Evolutionary conservation across 2,888 invertebrate species (phyloP), one percentile per base, ranked within the genome.

Genomic region (Trichacis sp.): DNA sequence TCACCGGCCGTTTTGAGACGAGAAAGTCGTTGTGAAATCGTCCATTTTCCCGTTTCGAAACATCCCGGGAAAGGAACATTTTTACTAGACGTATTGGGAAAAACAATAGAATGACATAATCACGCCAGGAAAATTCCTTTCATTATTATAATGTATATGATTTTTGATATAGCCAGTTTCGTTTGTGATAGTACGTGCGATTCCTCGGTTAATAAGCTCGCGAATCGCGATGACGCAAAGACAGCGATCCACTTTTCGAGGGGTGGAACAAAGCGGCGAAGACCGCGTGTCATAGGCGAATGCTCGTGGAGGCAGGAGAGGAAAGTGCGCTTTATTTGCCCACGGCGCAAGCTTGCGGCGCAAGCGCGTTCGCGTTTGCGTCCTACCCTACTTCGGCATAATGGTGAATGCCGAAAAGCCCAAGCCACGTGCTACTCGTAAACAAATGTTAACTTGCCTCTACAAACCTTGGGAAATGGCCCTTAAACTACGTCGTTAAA

Each of bases 361-460:
- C 66, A 67, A 59, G 18, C 66, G 62, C 66, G n/a, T 15, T 54
- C 54, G 33, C 61, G 40, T 54, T 53, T 54, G 51, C 57, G 61
- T 61, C 65, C 65, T 65, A 62, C 62, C 47, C 53, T 40, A 19
- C 11, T 36, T 45, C 48, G 42, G 42, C 17, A 38, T 17, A 60
- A 57, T 57, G 56, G 56, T 59, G 59, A 56, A 69, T 58, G 52
- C 49, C 40, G 52, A 64, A 63, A 57, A 61, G 59, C 58, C 47
- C 54, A 24, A 55, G 68, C 77, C 75, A 77, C 76, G 77, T 77
- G 76, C 70, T 72, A 60, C 64, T 71, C 59, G 76, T 77, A 77
- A 76, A 76, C 75, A 76, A 72, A 67, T 58, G 55, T 45, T 24
- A 55, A 66, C 69, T 71, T 56, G 53, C 52, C 49, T 24, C 24